Percentiles rank a stretch among this genome's conserved stretches.
phyloP scores from a whole-genome alignment of 2,113 vertebrate species.

The Eurypyga helias region DNA sequence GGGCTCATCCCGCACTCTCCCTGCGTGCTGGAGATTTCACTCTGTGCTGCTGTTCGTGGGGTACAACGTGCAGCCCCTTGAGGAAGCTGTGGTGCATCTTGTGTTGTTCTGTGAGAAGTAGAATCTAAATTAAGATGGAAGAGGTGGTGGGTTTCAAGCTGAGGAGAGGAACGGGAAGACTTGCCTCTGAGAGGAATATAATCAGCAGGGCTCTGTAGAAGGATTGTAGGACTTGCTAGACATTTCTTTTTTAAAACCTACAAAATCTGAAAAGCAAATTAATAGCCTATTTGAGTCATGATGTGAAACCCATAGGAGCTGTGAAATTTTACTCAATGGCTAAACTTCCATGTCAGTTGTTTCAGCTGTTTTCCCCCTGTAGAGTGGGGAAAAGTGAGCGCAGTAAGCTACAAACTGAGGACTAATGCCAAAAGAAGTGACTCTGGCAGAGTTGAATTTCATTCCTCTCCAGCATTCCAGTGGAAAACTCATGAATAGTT shows the following conservation, averaged over 20 bases:
- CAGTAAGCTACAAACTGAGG: not conserved
- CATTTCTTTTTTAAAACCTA: constrained; percentile 35
- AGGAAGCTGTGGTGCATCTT: not conserved
- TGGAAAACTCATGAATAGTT: not conserved
- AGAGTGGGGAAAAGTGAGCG: not conserved
- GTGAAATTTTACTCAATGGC: constrained; percentile 18
- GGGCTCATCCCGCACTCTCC: accelerated
- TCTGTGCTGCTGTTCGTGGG: not conserved
- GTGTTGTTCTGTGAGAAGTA: not conserved
- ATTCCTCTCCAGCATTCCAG: not conserved
- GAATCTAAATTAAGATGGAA: constrained; percentile 29
- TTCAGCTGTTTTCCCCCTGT: not conserved
- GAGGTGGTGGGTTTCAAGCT: not conserved
- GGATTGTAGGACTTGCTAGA: constrained; percentile 39
- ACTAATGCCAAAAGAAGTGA: not conserved
- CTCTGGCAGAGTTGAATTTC: not conserved
- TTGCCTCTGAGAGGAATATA: not conserved
- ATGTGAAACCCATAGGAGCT: constrained; percentile 29
- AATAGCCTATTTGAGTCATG: constrained; percentile 52
- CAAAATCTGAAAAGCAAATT: constrained; percentile 47
- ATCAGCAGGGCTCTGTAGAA: not conserved
- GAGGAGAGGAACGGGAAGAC: not conserved
- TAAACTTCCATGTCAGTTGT: constrained; percentile 3
- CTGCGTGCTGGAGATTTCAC: not conserved
- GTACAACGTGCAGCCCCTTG: not conserved